A percentile compares a stretch with the other conserved stretches of the same genome.
phyloP scores from a whole-genome alignment of 2,113 vertebrate species.

The Procavia capensis region DNA sequence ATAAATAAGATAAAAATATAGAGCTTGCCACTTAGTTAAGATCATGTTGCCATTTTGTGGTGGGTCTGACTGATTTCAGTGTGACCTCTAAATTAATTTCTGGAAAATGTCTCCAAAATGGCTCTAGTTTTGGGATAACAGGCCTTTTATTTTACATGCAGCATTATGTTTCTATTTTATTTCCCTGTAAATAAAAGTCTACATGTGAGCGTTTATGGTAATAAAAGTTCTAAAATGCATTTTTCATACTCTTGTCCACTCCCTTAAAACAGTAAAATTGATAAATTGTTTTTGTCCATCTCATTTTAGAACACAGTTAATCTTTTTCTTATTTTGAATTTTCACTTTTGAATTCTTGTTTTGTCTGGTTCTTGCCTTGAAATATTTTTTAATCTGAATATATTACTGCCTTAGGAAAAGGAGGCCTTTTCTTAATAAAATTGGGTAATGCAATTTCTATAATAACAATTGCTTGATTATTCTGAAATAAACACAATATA shows the following conservation, averaged over 20 bases:
- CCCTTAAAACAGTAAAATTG: slow-evolving; percentile 40
- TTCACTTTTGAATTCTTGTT: slow-evolving; percentile 37
- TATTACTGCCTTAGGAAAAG: slow-evolving; percentile 49
- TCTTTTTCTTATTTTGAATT: slow-evolving; percentile 59
- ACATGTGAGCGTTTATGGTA: slow-evolving; percentile 48
- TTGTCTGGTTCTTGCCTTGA: slow-evolving; percentile 14
- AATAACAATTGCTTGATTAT: slow-evolving; percentile 53
- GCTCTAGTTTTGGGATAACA: background rate
- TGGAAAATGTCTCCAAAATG: background rate
- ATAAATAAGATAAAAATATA: slow-evolving; percentile 20
- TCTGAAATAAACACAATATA: slow-evolving; percentile 40
- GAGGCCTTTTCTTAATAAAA: slow-evolving; percentile 57
- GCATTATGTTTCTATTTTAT: slow-evolving; percentile 45
- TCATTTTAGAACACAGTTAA: slow-evolving; percentile 57
- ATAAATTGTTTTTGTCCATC: slow-evolving; percentile 35
- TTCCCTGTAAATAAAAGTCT: slow-evolving; percentile 62
- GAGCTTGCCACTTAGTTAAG: background rate
- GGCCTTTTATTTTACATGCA: slow-evolving; percentile 7
- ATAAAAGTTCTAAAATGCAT: slow-evolving; percentile 2
- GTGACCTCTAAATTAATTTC: slow-evolving; percentile 23
- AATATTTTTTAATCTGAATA: slow-evolving; percentile 59
- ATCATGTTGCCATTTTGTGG: background rate
- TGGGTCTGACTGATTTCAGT: background rate
- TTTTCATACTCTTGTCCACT: slow-evolving; percentile 41
- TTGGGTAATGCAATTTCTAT: slow-evolving; percentile 31